Conservation (phyloP, 2,113 vertebrate genomes). For the Psophia crepitans region DNA sequence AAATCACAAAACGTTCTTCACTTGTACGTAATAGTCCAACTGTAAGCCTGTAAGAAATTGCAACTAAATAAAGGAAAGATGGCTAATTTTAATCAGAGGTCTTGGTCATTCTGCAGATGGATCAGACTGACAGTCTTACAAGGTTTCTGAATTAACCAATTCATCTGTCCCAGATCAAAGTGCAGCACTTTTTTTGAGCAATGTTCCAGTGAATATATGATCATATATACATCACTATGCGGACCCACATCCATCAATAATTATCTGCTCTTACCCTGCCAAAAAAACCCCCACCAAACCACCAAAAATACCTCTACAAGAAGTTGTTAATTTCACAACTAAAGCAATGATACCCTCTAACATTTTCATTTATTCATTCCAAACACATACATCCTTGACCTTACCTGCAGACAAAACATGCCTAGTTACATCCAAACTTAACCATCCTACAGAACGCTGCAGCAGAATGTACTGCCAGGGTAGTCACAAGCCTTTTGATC, state of each 20-base stretch:
- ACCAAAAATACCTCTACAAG: too few relatives aligned
- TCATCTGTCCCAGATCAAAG: neutral
- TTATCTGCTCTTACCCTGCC: neutral
- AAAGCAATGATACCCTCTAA: neutral
- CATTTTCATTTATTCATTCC: neutral
- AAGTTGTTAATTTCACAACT: neutral
- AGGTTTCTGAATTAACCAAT: neutral
- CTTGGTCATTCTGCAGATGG: neutral
- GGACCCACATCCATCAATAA: neutral
- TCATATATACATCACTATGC: neutral
- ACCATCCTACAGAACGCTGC: neutral
- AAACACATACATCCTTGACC: neutral
- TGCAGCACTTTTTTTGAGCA: neutral
- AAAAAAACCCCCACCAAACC: fast-evolving
- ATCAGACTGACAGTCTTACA: neutral
- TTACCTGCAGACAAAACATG: neutral
- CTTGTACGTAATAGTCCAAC: neutral
- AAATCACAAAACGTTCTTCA: neutral
- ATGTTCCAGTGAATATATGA: neutral
- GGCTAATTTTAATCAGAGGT: neutral
- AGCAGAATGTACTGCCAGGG: neutral
- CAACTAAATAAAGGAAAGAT: neutral
- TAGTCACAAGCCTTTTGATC: neutral
- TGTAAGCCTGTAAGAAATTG: neutral
- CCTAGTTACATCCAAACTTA: neutral